phyloP scores from a whole-genome alignment of 1,140 invertebrate genomes.

The Geopemphigus sp. region DNA sequence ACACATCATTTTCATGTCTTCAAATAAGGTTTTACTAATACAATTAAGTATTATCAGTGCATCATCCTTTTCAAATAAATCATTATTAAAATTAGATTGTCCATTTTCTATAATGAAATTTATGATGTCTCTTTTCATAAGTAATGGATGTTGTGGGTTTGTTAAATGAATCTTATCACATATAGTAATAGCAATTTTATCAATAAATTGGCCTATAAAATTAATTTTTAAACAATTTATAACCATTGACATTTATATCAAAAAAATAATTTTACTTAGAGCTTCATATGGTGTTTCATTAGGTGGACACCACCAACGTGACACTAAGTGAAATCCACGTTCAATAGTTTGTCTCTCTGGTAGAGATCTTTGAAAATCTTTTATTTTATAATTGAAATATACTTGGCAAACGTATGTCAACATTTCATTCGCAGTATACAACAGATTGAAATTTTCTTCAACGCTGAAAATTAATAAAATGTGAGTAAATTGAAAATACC shows the following conservation, averaged over 20 bases:
- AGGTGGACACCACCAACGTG: slow-evolving; percentile 29
- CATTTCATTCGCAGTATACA: slow-evolving; percentile 12
- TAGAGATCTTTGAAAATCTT: not conserved
- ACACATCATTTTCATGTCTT: not conserved
- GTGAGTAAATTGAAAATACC: not conserved
- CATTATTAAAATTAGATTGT: slow-evolving; percentile 14
- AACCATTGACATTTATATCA: no score
- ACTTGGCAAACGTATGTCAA: not conserved
- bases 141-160: slow-evolving; percentile 2
- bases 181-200: not conserved
- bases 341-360: slow-evolving; percentile 4
- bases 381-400: slow-evolving; percentile 31
- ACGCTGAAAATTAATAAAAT: slow-evolving; percentile 10
- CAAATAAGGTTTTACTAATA: slow-evolving; percentile 20
- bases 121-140: not conserved
- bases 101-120: not conserved
- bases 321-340: slow-evolving; percentile 23
- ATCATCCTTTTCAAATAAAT: slow-evolving; percentile 9
- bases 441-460: not conserved
- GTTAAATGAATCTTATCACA: not conserved
- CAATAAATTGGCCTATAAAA: not conserved
- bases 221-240: not conserved
- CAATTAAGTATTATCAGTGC: not conserved
- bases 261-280: no score
- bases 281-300: not conserved